Percentiles rank a stretch among this genome's conserved stretches.
Evolutionary conservation across 2,797 vertebrate genomes (phyloP).

Genomic region (Gallinago nigripennis): DNA sequence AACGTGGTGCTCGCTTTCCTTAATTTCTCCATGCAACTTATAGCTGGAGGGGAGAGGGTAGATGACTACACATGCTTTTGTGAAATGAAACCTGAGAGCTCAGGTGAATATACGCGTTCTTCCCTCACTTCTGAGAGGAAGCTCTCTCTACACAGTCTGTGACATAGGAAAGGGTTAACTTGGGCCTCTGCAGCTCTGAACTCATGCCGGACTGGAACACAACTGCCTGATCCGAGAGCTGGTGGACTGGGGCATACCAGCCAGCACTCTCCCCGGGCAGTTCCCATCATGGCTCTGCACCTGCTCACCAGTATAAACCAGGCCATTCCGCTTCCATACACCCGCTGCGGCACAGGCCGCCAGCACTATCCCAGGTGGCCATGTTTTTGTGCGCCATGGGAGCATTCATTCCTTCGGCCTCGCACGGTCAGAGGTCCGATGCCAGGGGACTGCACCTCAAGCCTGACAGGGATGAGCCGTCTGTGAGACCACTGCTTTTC

Average conservation of each 20-base stretch:
- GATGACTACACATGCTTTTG: rapidly evolving
- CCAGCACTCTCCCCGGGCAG: neutral
- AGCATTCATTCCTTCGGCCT: rapidly evolving
- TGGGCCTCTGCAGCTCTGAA: neutral
- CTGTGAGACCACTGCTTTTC: neutral
- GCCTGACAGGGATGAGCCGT: neutral
- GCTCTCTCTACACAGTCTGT: rapidly evolving
- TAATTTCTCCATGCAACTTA: neutral
- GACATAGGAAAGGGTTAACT: neutral
- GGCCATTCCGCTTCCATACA: rapidly evolving
- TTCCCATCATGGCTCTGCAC: neutral
- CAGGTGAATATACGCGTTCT: neutral
- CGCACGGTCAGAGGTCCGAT: rapidly evolving
- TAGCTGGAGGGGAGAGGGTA: neutral
- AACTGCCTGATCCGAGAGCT: neutral
- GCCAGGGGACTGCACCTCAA: neutral
- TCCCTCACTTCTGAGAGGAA: neutral
- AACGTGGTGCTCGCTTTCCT: rapidly evolving
- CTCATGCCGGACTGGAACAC: neutral
- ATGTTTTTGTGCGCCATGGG: rapidly evolving
- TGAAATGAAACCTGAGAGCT: neutral
- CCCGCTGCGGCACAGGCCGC: neutral
- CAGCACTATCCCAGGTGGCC: neutral
- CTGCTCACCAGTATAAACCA: neutral
- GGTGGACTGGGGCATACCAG: too few relatives aligned